Evolutionary conservation across 2,888 invertebrate species (phyloP), one percentile per base, ranked within the genome.

Genomic region (Prenolepis imparis): DNA sequence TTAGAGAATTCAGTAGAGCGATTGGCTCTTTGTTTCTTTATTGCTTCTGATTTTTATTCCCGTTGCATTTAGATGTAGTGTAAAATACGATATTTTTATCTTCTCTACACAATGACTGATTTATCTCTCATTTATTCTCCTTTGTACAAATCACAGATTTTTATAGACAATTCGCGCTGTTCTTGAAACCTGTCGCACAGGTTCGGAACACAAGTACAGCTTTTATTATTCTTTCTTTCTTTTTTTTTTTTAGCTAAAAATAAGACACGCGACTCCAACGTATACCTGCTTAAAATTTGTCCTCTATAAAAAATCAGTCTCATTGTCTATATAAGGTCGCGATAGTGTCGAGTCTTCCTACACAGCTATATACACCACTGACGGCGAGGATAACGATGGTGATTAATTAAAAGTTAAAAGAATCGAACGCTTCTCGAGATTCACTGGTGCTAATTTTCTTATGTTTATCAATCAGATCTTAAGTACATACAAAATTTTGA

Each of bases 281-380:
- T 72, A 52, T 81, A 75, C 81, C 83, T 72, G 83, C 84, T 84
- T 87, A 87, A 86, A 89, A 86, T 90, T 89, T 90, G 81, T 88
- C 87, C 59, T 74, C 86, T 93, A 92, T 92, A 92, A 93, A 93
- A 93, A 93, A 90, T 93, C 93, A 93, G 93, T 93, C 93, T 93
- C 93, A 91, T 93, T 90, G 89, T 89, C 90, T 91, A 91, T 89
- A 90, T 89, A 90, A 85, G 83, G 73, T 87, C 86, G 85, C 85
- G 82, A 84, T 82, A 66, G 82, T 84, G 61, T 68, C 84, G 41
- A 84, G 84, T 85, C 73, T 85, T 66, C 70, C 81, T 82, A 82
- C 77, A 86, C 21, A 9, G 83, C 85, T 88, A 87, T 85, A 41
- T 88, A 85, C 88, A 85, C 12, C 55, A 63, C 64, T 74, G n/a